phyloP scores from a whole-genome alignment of 2,113 vertebrate genomes.

The Aptenodytes patagonicus region DNA sequence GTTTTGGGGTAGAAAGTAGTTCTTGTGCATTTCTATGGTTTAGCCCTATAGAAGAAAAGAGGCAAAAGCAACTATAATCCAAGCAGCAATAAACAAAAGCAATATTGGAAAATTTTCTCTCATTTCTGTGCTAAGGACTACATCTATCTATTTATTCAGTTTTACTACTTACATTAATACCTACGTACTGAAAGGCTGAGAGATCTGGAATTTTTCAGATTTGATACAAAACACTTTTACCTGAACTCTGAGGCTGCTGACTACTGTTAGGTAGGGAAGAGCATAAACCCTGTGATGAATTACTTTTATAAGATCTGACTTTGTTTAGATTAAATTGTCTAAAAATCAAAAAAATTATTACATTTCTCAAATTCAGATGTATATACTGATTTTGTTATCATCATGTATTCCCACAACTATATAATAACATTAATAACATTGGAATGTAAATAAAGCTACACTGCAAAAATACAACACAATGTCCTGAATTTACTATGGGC shows the following conservation, averaged over 20 bases:
- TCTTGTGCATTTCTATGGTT: constrained; percentile 7
- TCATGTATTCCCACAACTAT: not conserved
- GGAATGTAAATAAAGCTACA: not conserved
- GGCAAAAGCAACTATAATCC: not conserved
- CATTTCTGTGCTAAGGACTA: not conserved
- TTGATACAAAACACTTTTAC: not conserved
- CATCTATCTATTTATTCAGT: not conserved
- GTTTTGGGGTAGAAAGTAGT: not conserved
- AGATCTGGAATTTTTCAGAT: not conserved
- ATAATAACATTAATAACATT: not conserved
- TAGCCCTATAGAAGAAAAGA: constrained; percentile 19
- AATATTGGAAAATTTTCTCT: not conserved
- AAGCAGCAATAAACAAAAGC: not conserved
- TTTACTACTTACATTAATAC: not conserved
- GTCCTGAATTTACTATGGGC: not conserved
- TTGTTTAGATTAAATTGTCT: not conserved
- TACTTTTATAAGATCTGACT: not conserved
- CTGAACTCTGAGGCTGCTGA: not conserved
- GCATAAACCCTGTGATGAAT: not conserved
- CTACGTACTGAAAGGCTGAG: not conserved
- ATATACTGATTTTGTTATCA: not conserved
- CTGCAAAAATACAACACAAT: not conserved
- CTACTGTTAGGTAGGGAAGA: not conserved
- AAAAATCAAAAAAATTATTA: not conserved
- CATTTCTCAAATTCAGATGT: not conserved